phyloP scores from a whole-genome alignment of 2,888 invertebrate genomes.

The Drepanosiphum platanoidis region DNA sequence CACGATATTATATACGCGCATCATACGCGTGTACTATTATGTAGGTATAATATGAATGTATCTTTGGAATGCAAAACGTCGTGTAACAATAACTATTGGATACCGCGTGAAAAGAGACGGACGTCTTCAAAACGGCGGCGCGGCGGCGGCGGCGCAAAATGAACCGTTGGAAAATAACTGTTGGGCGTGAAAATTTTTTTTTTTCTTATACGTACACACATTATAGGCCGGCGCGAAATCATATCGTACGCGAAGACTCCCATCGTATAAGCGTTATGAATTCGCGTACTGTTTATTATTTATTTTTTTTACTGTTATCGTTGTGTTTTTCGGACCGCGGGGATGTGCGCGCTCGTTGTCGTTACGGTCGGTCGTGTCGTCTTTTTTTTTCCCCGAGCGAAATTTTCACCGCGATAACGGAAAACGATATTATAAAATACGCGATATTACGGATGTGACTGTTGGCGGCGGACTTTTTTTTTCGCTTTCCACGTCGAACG shows the following conservation, averaged over 20 bases:
- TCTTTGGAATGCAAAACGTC: background rate
- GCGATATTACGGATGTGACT: too few species aligned
- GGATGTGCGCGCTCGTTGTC: background rate
- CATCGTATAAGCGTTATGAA: background rate
- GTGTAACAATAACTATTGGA: background rate
- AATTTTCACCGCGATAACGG: too few species aligned
- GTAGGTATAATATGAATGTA: background rate
- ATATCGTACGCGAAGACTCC: background rate
- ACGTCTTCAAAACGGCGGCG: background rate
- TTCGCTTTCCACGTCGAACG: too few species aligned
- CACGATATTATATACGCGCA: too few species aligned
- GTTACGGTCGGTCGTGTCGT: background rate
- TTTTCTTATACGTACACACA: background rate
- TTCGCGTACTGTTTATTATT: too few species aligned
- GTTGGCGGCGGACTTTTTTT: too few species aligned
- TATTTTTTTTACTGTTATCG: background rate
- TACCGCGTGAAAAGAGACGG: background rate
- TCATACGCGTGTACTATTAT: too few species aligned
- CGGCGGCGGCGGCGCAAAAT: background rate
- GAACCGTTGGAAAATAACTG: conserved; percentile 17
- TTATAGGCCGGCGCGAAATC: background rate
- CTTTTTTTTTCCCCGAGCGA: too few species aligned
- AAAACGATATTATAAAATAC: too few species aligned
- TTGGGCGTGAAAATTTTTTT: background rate
- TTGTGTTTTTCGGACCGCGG: background rate